Conservation (phyloP, 2,113 vertebrate species). For the Bettongia penicillata region DNA sequence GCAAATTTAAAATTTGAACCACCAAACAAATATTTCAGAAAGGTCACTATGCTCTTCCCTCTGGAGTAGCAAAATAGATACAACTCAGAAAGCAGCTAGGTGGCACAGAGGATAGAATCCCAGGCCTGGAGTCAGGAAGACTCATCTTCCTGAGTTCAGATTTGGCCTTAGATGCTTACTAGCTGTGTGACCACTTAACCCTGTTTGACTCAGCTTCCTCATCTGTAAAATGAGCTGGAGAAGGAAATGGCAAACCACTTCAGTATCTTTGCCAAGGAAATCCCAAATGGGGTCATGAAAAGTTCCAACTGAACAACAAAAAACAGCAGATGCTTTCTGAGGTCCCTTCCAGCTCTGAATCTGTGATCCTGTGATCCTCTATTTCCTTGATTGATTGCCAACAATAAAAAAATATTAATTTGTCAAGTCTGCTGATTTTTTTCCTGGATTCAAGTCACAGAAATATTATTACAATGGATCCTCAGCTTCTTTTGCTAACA, state of each 20-base stretch:
- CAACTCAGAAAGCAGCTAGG: background rate
- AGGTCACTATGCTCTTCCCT: background rate
- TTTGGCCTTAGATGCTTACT: background rate
- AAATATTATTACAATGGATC: constrained; percentile 40
- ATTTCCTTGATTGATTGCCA: background rate
- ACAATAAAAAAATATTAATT: background rate
- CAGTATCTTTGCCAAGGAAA: background rate
- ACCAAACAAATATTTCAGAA: constrained; percentile 7
- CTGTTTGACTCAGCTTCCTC: background rate
- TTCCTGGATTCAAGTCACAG: constrained; percentile 30
- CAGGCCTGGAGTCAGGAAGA: background rate
- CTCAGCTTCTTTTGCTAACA: background rate
- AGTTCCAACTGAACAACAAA: background rate
- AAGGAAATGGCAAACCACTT: background rate
- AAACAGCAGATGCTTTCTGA: background rate
- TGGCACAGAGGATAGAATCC: background rate
- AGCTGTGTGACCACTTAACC: background rate
- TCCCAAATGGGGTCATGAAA: background rate
- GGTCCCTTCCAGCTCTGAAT: background rate
- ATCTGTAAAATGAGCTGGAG: background rate
- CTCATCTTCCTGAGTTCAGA: background rate
- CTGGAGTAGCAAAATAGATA: background rate
- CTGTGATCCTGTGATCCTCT: background rate
- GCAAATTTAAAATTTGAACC: constrained; percentile 13
- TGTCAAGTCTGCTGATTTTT: constrained; percentile 3